Base-by-base conservation (phyloP, 2,797 vertebrate species). In the Tokudaia muenninki region DNA sequence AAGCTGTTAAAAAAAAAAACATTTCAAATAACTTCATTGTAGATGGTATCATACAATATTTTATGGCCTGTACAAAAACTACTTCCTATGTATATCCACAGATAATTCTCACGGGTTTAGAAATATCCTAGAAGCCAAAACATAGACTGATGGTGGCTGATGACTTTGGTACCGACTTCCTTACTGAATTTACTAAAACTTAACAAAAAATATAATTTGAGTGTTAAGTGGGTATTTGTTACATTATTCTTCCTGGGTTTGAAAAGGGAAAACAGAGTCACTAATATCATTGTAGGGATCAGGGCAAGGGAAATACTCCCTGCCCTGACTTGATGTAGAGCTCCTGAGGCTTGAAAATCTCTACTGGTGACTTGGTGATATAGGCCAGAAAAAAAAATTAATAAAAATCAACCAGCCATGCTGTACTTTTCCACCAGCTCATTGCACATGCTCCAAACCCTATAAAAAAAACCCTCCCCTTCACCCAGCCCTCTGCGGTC, bases 81-180 rank as follows among this genome's bases (percentile, higher is more conserved):
- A 65, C 47, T 87, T 92, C 52, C 86, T 22, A 94, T 79, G 79
- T 9, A 94, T 50, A 92, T 11, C 16, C 59, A 95, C 57, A 34
- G 94, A 90, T 10, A 90, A 83, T 79, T 79, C 41, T 0, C 34
- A 89, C 82, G 5, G 65, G 31, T 72, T 74, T 87, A 84, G 80
- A 92, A 83, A 91, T 74, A 26, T 52, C 90, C 34, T 17, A 70
- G 84, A 83, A 21, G 81, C 47, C 52, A 93, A 83, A 81, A 44
- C 41, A 61, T 22, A 77, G 21, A 94, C 87, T 65, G 6, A 80
- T 9, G n/a, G 94, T n/a, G 78, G 41, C 59, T 94, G 34, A 6
- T 93, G 3, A 84, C 52, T 93, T 94, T 90, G 34, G 93, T 59
- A 8, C n/a, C 29, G 37, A 93, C 21, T 92, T 94, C 83, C 16